phyloP scores from a whole-genome alignment of 1,140 invertebrate species.

The Aculops lycopersici region DNA sequence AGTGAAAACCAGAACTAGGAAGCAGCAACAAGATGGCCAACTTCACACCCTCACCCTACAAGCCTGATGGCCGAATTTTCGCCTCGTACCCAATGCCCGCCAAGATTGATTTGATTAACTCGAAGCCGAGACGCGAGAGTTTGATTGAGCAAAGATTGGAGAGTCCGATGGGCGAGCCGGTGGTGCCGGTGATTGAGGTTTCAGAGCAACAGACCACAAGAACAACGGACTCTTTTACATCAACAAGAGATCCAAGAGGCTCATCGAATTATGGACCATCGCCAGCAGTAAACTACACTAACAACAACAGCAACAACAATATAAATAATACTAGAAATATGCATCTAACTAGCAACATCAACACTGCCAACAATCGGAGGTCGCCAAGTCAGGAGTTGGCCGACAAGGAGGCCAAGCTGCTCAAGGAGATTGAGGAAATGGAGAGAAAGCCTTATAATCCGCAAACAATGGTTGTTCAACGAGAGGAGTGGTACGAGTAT shows the following conservation, averaged over 20 bases:
- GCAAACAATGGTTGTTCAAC: background rate
- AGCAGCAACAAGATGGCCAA: background rate
- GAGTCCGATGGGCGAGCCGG: background rate
- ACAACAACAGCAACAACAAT: background rate
- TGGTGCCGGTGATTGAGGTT: background rate
- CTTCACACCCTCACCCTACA: background rate
- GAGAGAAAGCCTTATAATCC: background rate
- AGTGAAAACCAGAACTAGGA: background rate
- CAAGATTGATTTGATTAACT: background rate
- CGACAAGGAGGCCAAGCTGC: background rate
- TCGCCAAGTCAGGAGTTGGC: background rate
- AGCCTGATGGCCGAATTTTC: background rate
- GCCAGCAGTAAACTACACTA: background rate
- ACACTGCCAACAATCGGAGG: background rate
- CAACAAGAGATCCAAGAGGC: background rate
- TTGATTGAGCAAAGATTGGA: background rate
- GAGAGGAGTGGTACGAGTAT: background rate
- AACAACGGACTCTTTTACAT: background rate
- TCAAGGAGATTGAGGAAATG: background rate
- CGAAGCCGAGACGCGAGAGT: background rate
- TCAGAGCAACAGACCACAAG: background rate
- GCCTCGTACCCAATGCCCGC: background rate
- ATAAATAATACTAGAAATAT: background rate
- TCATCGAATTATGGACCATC: too few species aligned
- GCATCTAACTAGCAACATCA: background rate